These are phyloP conservation scores for Sitobion miscanthi DNA, from an alignment of 1,140 invertebrate species.

Conservation along the genomic window DNA sequence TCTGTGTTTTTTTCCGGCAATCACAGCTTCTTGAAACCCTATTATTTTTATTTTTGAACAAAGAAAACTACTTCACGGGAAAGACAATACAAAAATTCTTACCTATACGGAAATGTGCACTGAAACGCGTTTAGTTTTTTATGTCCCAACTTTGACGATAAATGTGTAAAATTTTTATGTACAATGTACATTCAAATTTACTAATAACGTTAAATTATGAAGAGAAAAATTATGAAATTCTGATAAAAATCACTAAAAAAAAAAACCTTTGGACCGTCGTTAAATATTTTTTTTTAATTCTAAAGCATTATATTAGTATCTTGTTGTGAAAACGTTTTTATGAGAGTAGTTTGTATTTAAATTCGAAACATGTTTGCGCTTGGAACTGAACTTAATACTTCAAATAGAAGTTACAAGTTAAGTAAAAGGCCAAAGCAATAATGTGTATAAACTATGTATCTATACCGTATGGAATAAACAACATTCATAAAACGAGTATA, in stretches of 20 bases:
- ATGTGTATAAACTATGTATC: background rate
- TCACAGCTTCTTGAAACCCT: background rate
- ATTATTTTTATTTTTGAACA: slow-evolving; percentile 9
- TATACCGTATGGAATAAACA: background rate
- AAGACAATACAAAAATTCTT: background rate
- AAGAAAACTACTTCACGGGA: background rate
- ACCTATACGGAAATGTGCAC: background rate
- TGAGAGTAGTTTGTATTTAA: background rate
- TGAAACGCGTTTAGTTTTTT: background rate
- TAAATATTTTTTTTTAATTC: background rate
- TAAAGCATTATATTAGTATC: background rate
- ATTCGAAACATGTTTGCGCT: background rate
- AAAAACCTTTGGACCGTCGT: background rate
- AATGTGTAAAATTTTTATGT: background rate
- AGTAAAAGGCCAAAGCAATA: background rate
- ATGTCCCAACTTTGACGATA: background rate
- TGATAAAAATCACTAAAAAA: background rate
- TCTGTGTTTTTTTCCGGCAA: background rate
- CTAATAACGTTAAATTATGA: background rate
- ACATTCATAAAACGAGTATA: background rate
- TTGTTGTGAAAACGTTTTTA: background rate
- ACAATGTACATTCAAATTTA: background rate
- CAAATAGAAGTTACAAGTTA: background rate
- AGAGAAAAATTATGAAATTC: background rate
- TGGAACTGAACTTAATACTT: background rate